phyloP scores from a whole-genome alignment of 1,140 invertebrate species.

The Eumeta japonica region DNA sequence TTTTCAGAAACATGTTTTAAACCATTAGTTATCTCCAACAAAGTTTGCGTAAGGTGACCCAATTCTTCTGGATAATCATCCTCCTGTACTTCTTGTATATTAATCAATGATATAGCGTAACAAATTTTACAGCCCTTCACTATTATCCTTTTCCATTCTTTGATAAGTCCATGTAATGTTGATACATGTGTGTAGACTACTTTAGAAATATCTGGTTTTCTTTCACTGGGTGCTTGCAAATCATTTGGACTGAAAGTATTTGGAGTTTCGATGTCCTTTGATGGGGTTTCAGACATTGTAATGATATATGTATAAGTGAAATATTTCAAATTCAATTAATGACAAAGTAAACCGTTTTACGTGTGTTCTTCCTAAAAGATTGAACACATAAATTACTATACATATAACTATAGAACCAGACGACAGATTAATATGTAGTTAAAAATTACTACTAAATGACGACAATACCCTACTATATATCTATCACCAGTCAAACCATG shows the following conservation, averaged over 20 bases:
- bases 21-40: no score
- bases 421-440: no score
- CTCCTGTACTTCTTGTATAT: slow-evolving; percentile 34
- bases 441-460: no score
- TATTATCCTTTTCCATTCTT: slow-evolving; percentile 26
- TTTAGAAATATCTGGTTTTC: slow-evolving; percentile 27
- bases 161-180: slow-evolving; percentile 27
- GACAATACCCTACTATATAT: no score
- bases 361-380: no score
- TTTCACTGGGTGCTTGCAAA: slow-evolving; percentile 28
- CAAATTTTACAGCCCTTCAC: slow-evolving; percentile 36
- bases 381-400: no score
- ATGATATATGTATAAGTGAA: slow-evolving; percentile 5
- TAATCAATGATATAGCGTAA: slow-evolving; percentile 28
- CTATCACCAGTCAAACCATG: no score
- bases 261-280: slow-evolving; percentile 11
- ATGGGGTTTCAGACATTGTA: slow-evolving; percentile 25
- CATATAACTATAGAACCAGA: no score
- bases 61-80: slow-evolving; percentile 39
- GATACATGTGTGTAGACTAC: slow-evolving; percentile 35
- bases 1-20: no score
- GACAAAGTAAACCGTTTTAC: no score
- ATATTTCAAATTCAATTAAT: no score
- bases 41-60: slow-evolving; percentile 22
- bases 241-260: slow-evolving; percentile 21